Evolutionary conservation across 1,140 invertebrate genomes (phyloP), one percentile per base, ranked within the genome.

Genomic region (Gyrodactylus bullatarudis): DNA sequence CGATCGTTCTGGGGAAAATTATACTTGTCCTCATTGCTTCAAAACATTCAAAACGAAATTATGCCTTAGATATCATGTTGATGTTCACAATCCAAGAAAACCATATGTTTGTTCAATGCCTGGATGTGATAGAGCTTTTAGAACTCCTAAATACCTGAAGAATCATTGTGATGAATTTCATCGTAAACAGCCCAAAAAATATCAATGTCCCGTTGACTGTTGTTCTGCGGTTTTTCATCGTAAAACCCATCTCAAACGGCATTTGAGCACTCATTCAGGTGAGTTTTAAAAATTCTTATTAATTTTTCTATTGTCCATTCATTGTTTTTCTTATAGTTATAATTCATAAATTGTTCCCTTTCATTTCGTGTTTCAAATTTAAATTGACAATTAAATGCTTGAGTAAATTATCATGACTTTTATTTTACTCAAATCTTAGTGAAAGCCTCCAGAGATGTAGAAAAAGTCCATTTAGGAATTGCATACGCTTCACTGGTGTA

Each of bases 91-190:
- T 68, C 72, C 72, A 16, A 26, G 26, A 24, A 73, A 73, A 21
- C 72, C 72, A 23, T 73, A 73, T 21, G 68, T 73, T 21, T 73
- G 72, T 27, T 20, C 23, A 16, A 68, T 73, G 1, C 19, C 21
- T 26, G 26, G 26, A 20, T 73, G 72, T 23, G 72, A 73, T 68
- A 24, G 72, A 21, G 72, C 72, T 20, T 73, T 73, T 54, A 22
- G 72, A 2, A 73, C 72, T 1, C 34, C 72, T 24, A 73, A 73
- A 68, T 73, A 73, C 26, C 25, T 73, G 54, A 73, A 73, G 21
- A 73, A 73, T 73, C 72, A 73, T 26, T 26, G 27, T n/a, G 72
- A 73, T 26, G 72, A 73, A 68, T 73, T 73, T 73, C 72, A 73
- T 69, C 68, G 27, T 1, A 24, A 24, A 26, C 72, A 73, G 26